Evolutionary conservation across 2,797 vertebrate genomes (phyloP), one percentile per base, ranked within the genome.

Genomic region (Pipistrellus pipistrellus): DNA sequence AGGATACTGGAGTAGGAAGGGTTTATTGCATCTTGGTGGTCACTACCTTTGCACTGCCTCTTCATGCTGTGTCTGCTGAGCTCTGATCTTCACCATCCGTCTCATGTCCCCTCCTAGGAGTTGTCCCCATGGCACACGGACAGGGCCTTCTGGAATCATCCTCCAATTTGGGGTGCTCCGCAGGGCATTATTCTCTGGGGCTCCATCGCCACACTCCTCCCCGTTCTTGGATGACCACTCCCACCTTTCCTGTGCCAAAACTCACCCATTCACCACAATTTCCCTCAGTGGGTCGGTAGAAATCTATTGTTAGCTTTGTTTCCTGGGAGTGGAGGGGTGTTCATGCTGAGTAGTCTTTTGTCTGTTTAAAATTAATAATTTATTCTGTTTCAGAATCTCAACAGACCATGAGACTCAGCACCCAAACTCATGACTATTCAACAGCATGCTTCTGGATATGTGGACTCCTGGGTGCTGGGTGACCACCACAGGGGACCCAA

Each of bases 101-200:
- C 64, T 15, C 55, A 9, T 35, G 76, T 4, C 6, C 12, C 14
- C 11, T 23, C 7, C 10, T 46, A 69, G 90, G 32, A 72, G 27
- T 2, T 3, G 46, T 25, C 38, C 18, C 13, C 12, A 2, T 15
- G 17, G 53, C 0, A 2, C 1, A 8, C 3, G 14, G 32, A 55
- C 5, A 4, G 35, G 23, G 10, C 32, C 41, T 73, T 46, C 23
- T 30, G 8, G 20, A 32, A 41, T 35, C 35, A 17, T 8, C 32
- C 30, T 8, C 15, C 9, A 21, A 4, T 17, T n/a, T 9, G 14
- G 41, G 55, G 15, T 12, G 23, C 46, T 62, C 44, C 23, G 7
- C 35, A 0, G 48, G 66, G 1, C 21, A 21, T 55, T 71, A 18
- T 8, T 27, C 17, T 44, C 51, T 13, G 9, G 38, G 30, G 62